phyloP scores from a whole-genome alignment of 1,140 invertebrate genomes.

The Achatina immaculata region DNA sequence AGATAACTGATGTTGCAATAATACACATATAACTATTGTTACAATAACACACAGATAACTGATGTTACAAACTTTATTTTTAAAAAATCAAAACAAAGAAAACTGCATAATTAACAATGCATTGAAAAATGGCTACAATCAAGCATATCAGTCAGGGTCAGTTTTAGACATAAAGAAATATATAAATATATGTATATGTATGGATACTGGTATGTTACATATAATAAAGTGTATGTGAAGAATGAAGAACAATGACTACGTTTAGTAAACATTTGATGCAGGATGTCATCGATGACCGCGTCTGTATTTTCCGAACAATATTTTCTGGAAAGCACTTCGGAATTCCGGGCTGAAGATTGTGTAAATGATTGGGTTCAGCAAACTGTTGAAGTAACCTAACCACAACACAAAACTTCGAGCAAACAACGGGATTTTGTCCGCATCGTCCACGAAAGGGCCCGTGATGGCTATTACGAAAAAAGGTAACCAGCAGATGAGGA shows the following conservation, averaged over 20 bases:
- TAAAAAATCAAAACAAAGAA: too few relatives aligned
- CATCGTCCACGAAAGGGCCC: conserved; percentile 56
- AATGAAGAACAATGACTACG: background rate
- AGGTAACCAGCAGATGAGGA: conserved; percentile 71
- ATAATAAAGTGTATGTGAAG: background rate
- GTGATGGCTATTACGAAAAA: conserved; percentile 69
- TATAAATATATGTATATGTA: too few relatives aligned
- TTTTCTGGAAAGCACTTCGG: conserved; percentile 68
- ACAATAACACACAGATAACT: too few relatives aligned
- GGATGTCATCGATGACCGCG: conserved; percentile 39
- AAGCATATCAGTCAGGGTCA: too few relatives aligned
- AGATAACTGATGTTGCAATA: too few relatives aligned
- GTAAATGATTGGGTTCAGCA: conserved; percentile 71
- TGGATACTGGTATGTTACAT: too few relatives aligned
- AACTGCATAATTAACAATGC: too few relatives aligned
- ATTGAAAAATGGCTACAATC: too few relatives aligned
- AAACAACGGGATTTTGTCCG: conserved; percentile 63
- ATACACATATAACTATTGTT: too few relatives aligned
- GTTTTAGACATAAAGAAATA: too few relatives aligned
- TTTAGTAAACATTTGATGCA: background rate
- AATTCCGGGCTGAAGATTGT: conserved; percentile 72
- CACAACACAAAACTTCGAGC: conserved; percentile 68
- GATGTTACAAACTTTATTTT: too few relatives aligned
- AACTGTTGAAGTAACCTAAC: conserved; percentile 70
- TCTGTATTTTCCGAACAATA: conserved; percentile 65